A percentile compares a stretch with the other conserved stretches of the same genome.
Evolutionary conservation across 2,113 vertebrate genomes (phyloP).

Genomic region (Muntiacus reevesi): DNA sequence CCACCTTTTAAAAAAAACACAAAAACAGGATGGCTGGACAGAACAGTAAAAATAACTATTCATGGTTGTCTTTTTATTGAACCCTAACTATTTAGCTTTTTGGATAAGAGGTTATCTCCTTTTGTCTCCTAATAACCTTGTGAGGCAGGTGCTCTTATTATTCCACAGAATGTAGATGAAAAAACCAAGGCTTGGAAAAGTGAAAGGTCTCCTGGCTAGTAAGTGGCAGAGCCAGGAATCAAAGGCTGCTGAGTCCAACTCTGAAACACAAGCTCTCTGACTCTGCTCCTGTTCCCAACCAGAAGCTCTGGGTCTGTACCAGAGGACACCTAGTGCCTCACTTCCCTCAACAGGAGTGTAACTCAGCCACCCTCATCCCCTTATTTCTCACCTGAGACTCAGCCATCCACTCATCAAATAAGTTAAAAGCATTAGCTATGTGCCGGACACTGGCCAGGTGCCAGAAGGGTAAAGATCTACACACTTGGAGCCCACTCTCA

Average conservation of each 20-base stretch:
- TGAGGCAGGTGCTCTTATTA: background rate
- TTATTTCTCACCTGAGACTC: background rate
- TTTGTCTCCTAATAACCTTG: background rate
- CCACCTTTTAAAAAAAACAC: background rate
- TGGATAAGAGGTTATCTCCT: background rate
- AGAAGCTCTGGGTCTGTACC: accelerated
- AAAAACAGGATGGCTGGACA: background rate
- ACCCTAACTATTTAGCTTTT: background rate
- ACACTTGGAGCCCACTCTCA: background rate
- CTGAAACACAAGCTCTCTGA: background rate
- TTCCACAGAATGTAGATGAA: background rate
- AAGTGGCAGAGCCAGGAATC: background rate
- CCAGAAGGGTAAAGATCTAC: background rate
- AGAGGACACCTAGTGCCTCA: background rate
- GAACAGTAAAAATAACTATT: background rate
- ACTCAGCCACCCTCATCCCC: background rate
- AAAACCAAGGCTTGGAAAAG: background rate
- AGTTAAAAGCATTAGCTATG: background rate
- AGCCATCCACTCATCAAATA: background rate
- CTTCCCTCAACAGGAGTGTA: too few relatives aligned
- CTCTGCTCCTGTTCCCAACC: background rate
- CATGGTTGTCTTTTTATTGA: background rate
- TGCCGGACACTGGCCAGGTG: background rate
- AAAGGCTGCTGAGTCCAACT: background rate
- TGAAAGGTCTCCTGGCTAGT: background rate